A percentile compares a stretch with the other conserved stretches of the same genome.
phyloP scores from a whole-genome alignment of 1,140 invertebrate species.

The Acyrthosiphon pisum region DNA sequence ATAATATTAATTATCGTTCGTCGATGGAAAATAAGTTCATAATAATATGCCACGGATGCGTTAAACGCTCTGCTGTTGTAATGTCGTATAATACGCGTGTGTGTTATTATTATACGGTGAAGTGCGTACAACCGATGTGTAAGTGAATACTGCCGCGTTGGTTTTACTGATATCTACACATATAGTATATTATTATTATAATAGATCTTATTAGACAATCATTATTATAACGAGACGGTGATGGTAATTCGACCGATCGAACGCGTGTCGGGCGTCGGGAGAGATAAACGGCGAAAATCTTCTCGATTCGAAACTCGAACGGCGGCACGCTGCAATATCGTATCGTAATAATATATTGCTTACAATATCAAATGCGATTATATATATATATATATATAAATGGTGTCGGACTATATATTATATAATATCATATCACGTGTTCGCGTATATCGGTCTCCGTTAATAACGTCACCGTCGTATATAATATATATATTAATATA shows the following conservation, averaged over 20 bases:
- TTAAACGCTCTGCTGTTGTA: no score
- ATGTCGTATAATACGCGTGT: no score
- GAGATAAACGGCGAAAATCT: background rate
- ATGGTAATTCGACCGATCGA: background rate
- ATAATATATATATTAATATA: background rate
- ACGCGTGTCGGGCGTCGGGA: no score
- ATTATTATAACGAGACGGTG: background rate
- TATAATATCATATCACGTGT: background rate
- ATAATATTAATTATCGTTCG: no score
- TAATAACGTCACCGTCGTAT: slow-evolving; percentile 10
- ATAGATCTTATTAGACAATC: background rate
- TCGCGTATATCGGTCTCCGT: background rate
- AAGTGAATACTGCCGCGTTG: no score
- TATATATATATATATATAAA: background rate
- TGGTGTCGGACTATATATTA: background rate
- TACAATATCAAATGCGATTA: background rate
- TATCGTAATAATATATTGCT: background rate
- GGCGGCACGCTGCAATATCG: background rate
- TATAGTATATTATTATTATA: no score
- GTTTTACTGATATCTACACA: no score
- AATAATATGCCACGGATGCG: no score
- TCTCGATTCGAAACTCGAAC: background rate
- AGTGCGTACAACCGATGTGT: no score
- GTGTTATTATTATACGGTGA: no score
- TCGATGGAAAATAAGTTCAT: no score